Evolutionary conservation across 1,140 invertebrate species (phyloP).

Genomic region (Lucilia cuprina): DNA sequence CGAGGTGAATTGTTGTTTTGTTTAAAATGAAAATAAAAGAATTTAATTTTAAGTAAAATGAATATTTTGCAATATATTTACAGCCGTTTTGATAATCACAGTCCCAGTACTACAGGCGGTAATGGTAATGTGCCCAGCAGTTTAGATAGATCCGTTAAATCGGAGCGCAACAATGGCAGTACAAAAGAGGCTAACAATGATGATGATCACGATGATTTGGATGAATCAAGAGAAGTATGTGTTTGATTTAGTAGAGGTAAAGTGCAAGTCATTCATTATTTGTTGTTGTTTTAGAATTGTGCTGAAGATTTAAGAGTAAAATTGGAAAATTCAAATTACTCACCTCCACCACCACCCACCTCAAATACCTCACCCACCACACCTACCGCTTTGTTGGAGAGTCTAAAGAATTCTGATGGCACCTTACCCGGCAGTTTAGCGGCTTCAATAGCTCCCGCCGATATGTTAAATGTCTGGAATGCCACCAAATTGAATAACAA

Average conservation of each 20-base stretch:
- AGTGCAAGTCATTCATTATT: background rate
- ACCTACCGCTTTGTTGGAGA: constrained; percentile 64
- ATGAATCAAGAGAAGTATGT: constrained; percentile 60
- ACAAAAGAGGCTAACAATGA: constrained; percentile 60
- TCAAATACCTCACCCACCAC: constrained; percentile 65
- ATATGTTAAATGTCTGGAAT: constrained; percentile 63
- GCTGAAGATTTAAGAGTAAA: constrained; percentile 68
- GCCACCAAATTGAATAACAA: constrained; percentile 62
- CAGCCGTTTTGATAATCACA: constrained; percentile 62
- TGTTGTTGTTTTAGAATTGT: constrained; percentile 48
- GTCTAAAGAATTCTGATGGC: constrained; percentile 64
- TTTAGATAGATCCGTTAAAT: constrained; percentile 58
- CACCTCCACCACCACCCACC: constrained; percentile 60
- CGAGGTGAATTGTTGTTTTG: constrained; percentile 47
- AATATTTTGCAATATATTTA: background rate
- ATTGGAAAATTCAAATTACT: constrained; percentile 66
- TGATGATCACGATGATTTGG: constrained; percentile 55
- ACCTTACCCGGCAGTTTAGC: constrained; percentile 56
- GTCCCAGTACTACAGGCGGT: constrained; percentile 60
- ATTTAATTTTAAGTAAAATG: constrained; percentile 10
- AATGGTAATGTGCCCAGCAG: constrained; percentile 53
- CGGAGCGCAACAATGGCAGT: constrained; percentile 61
- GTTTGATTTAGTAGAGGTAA: background rate
- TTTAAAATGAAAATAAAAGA: background rate
- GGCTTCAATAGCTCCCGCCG: constrained; percentile 59